Conservation (phyloP, 2,113 vertebrate species). For the Rissa tridactyla region DNA sequence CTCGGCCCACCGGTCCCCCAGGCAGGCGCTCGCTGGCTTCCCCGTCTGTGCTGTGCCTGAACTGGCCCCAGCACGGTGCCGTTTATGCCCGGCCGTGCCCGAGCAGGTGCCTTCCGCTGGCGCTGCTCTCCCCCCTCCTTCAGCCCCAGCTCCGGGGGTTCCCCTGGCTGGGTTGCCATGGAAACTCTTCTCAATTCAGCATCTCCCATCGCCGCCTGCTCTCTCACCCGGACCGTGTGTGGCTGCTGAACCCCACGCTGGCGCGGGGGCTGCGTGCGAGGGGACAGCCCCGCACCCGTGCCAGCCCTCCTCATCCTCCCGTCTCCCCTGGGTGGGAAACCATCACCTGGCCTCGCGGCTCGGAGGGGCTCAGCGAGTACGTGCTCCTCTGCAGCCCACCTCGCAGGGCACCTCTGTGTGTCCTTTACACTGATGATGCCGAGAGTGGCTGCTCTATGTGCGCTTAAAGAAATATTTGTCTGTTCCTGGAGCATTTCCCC, state of each 20-base stretch:
- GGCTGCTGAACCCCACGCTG: background rate
- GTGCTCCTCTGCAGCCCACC: fast-evolving
- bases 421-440: fast-evolving
- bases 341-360: fast-evolving
- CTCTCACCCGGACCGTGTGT: fast-evolving
- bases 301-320: background rate
- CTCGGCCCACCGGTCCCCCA: background rate
- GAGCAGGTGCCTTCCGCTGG: fast-evolving
- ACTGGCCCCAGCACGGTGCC: fast-evolving
- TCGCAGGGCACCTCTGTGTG: fast-evolving
- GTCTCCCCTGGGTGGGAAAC: background rate
- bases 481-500: background rate
- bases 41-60: background rate
- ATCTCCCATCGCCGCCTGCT: background rate
- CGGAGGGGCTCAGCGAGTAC: background rate
- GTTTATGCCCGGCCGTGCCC: fast-evolving
- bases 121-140: background rate
- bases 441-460: no score
- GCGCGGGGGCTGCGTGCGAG: fast-evolving
- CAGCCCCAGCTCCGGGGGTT: background rate
- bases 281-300: background rate
- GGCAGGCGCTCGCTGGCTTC: background rate
- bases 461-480: background rate
- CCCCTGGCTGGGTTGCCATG: constrained; percentile 23
- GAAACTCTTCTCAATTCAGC: background rate